Evolutionary conservation across 1,140 invertebrate genomes (phyloP).

Genomic region (roundworm (Caenorhabditis elegans)): WBcel235 BX284603.4:7857001-7857500

Average conservation of each 20-base stretch:
- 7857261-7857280: too few species aligned
- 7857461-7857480: constrained; percentile 70
- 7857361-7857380: background rate
- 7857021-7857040: constrained; percentile 41
- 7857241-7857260: background rate
- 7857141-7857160: background rate
- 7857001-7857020: background rate
- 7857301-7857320: too few species aligned
- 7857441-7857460: constrained; percentile 70
- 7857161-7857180: background rate
- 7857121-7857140: background rate
- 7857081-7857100: constrained; percentile 35
- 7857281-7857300: too few species aligned
- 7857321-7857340: too few species aligned
- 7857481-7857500: constrained; percentile 68
- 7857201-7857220: background rate
- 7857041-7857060: background rate
- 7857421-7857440: constrained; percentile 61
- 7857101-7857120: constrained; percentile 40
- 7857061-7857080: constrained; percentile 40
- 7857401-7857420: constrained; percentile 29
- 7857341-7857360: background rate
- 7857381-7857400: background rate
- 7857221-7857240: background rate
- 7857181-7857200: background rate